phyloP scores from a whole-genome alignment of 2,797 vertebrate species.

The Crenichthys baileyi region DNA sequence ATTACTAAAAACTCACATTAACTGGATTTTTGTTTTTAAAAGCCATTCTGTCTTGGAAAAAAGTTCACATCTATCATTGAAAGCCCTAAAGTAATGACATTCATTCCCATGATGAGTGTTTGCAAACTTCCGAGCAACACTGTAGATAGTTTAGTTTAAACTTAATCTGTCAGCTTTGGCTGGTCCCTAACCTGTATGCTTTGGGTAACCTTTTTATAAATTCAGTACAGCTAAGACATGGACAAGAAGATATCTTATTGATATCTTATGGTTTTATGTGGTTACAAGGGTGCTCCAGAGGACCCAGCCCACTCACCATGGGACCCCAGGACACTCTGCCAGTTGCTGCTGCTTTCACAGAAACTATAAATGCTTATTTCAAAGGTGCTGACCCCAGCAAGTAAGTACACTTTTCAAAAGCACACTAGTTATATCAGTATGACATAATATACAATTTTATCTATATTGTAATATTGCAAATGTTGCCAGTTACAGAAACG shows the following conservation, averaged over 20 bases:
- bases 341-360: constrained; percentile 98
- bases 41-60: background rate
- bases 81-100: background rate
- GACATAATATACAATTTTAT: background rate
- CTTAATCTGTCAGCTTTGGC: constrained; percentile 11
- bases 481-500: background rate
- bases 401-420: constrained; percentile 73
- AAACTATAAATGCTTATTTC: constrained; percentile 98
- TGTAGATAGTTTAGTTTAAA: constrained; percentile 1
- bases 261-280: constrained; percentile 20
- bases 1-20: background rate
- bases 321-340: constrained; percentile 97
- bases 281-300: constrained; percentile 90
- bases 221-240: background rate
- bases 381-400: constrained; percentile 98
- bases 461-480: background rate
- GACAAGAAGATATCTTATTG: background rate
- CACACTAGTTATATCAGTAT: background rate
- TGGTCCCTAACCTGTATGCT: background rate
- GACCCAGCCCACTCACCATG: constrained; percentile 97
- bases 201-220: background rate
- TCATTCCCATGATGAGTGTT: background rate
- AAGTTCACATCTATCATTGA: background rate
- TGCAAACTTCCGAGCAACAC: background rate
- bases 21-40: background rate